Conservation (phyloP, 2,888 invertebrate species). For the Nephrotoma guestfalica region DNA sequence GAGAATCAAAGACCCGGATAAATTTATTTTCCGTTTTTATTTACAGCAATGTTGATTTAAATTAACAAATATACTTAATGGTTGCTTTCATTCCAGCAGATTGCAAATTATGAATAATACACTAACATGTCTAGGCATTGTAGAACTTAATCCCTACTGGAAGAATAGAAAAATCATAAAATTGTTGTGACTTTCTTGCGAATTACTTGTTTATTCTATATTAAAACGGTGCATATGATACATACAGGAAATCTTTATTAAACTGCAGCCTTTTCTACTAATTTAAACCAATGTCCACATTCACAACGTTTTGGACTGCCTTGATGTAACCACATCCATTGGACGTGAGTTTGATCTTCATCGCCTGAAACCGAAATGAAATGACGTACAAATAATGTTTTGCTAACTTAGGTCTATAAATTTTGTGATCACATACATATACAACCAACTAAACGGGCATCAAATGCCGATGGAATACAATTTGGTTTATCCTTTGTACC, state of each 20-base stretch:
- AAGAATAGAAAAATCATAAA: not conserved
- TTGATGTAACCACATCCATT: slow-evolving; percentile 92
- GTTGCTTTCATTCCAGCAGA: not conserved
- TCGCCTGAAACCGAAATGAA: slow-evolving; percentile 41
- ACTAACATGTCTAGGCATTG: not conserved
- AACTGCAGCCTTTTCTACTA: slow-evolving; percentile 60
- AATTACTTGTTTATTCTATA: not conserved
- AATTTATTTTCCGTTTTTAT: not conserved
- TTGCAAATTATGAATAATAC: not conserved
- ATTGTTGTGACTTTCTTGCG: not conserved
- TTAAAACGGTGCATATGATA: not conserved
- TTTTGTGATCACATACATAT: slow-evolving; percentile 49
- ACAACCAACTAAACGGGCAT: slow-evolving; percentile 85
- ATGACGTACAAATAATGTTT: not conserved
- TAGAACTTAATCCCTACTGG: not conserved
- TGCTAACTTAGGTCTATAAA: not conserved
- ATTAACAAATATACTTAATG: not conserved
- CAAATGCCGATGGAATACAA: slow-evolving; percentile 78
- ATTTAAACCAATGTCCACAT: slow-evolving; percentile 94
- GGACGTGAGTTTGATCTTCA: slow-evolving; percentile 77
- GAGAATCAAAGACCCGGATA: not conserved
- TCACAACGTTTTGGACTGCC: slow-evolving; percentile 83
- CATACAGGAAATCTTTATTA: slow-evolving; percentile 31
- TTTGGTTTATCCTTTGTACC: slow-evolving; percentile 80
- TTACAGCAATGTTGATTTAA: not conserved